Evolutionary conservation across 1,140 invertebrate genomes (phyloP).

Genomic region (Dinothrombium tinctorium): DNA sequence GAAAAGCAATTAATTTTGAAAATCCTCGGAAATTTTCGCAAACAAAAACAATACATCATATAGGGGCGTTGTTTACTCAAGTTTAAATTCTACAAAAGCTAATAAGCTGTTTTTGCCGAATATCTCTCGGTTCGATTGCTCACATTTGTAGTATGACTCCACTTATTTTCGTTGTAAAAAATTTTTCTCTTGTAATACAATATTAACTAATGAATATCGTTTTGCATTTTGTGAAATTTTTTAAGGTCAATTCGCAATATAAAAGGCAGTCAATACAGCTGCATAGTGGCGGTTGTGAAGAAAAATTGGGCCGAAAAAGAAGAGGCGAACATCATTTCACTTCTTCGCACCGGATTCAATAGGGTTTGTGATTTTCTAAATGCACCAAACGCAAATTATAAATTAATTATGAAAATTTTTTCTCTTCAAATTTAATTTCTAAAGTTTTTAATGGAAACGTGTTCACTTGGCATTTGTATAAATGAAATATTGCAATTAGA

Average conservation of each 20-base stretch:
- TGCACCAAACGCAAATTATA: not conserved
- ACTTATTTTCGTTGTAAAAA: too few relatives aligned
- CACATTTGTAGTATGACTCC: too few relatives aligned
- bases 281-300: slow-evolving; percentile 19
- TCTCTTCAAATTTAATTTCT: slow-evolving; percentile 16
- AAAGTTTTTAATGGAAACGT: slow-evolving; percentile 43
- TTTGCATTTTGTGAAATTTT: slow-evolving; percentile 8
- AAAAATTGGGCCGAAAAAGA: slow-evolving; percentile 22
- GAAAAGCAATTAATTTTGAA: too few relatives aligned
- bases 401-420: not conserved
- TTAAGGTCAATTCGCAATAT: slow-evolving; percentile 18
- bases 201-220: slow-evolving; percentile 2
- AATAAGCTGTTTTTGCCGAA: too few relatives aligned
- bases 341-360: slow-evolving; percentile 23
- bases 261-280: slow-evolving; percentile 19
- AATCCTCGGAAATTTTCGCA: too few relatives aligned
- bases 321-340: slow-evolving; percentile 19
- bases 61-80: too few relatives aligned
- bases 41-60: too few relatives aligned
- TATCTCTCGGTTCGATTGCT: too few relatives aligned
- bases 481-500: slow-evolving; percentile 47
- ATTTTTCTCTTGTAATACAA: too few relatives aligned
- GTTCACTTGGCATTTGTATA: slow-evolving; percentile 36
- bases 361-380: slow-evolving; percentile 18
- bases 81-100: too few relatives aligned